phyloP scores from a whole-genome alignment of 2,797 vertebrate genomes.

The Nasua narica region DNA sequence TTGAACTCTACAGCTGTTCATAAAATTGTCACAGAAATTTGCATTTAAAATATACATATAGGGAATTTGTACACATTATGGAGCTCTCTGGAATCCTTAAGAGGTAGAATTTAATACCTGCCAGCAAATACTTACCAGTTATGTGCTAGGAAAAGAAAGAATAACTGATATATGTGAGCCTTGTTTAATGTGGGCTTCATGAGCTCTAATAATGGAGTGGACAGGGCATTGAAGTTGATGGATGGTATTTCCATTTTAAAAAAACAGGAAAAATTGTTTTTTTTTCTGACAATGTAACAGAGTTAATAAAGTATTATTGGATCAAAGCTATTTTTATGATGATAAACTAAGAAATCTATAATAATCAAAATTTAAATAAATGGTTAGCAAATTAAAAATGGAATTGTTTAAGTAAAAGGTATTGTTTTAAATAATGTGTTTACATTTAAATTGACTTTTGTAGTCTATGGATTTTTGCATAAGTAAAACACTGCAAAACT shows the following conservation, averaged over 20 bases:
- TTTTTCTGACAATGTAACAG: background rate
- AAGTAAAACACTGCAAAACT: background rate
- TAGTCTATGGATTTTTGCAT: background rate
- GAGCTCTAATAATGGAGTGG: conserved; percentile 7
- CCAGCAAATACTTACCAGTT: conserved; percentile 28
- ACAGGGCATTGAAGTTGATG: background rate
- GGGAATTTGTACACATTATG: conserved; percentile 54
- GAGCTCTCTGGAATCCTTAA: conserved; percentile 49
- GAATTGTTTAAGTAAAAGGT: background rate
- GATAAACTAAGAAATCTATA: background rate
- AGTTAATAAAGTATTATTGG: background rate
- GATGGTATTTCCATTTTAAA: conserved; percentile 12
- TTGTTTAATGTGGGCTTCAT: conserved; percentile 29
- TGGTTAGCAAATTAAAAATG: background rate
- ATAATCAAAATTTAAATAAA: background rate
- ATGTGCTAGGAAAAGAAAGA: conserved; percentile 20
- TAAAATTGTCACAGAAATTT: conserved; percentile 71
- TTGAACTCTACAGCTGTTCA: conserved; percentile 71
- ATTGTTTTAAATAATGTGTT: background rate
- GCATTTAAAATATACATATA: conserved; percentile 70
- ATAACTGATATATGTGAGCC: background rate
- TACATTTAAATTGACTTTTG: background rate
- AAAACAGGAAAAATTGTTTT: background rate
- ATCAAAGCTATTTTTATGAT: background rate
- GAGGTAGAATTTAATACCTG: conserved; percentile 41